phyloP scores from a whole-genome alignment of 2,888 invertebrate species.

The Empis livida region DNA sequence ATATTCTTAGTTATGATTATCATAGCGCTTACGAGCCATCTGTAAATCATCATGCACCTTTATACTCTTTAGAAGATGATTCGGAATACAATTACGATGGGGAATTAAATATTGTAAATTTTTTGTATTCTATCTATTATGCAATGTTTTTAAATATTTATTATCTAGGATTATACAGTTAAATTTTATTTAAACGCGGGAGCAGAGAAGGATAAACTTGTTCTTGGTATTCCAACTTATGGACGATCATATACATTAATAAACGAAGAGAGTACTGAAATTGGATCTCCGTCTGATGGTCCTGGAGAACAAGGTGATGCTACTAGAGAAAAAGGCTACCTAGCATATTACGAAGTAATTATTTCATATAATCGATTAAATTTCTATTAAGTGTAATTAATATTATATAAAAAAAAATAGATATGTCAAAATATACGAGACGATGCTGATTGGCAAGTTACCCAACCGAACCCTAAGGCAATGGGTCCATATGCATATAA shows the following conservation, averaged over 20 bases:
- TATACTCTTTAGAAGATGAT: slow-evolving; percentile 63
- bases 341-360: slow-evolving; percentile 80
- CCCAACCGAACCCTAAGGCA: slow-evolving; percentile 63
- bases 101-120: slow-evolving; percentile 77
- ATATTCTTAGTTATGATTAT: slow-evolving; percentile 82
- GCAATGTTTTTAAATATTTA: not conserved
- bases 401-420: slow-evolving; percentile 33
- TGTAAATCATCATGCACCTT: slow-evolving; percentile 82
- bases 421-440: slow-evolving; percentile 72
- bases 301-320: slow-evolving; percentile 85
- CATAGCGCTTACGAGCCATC: slow-evolving; percentile 85
- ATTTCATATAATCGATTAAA: not conserved
- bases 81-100: slow-evolving; percentile 78
- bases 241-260: slow-evolving; percentile 82
- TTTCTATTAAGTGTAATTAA: too few species aligned
- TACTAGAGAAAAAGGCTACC: slow-evolving; percentile 82
- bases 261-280: slow-evolving; percentile 69
- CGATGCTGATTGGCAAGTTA: slow-evolving; percentile 64
- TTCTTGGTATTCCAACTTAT: slow-evolving; percentile 79
- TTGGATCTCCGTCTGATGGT: slow-evolving; percentile 82
- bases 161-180: slow-evolving; percentile 64
- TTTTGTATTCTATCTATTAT: not conserved
- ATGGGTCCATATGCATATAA: slow-evolving; percentile 85
- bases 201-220: slow-evolving; percentile 64
- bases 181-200: slow-evolving; percentile 69